Evolutionary conservation across 2,797 vertebrate species (phyloP).

Genomic region (Alcedo quadribrachys): DNA sequence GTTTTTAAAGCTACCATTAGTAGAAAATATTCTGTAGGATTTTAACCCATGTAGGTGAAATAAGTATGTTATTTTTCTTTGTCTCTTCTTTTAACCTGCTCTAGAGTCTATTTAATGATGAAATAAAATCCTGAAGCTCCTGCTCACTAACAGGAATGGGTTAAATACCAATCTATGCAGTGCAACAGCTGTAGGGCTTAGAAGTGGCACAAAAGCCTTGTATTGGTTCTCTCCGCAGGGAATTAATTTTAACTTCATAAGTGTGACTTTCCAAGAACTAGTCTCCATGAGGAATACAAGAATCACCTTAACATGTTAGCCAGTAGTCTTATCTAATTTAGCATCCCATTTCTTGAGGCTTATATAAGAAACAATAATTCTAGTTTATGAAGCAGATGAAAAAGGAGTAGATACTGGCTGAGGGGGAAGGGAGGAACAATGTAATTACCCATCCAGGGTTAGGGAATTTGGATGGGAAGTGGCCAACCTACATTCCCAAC

Average conservation of each 20-base stretch:
- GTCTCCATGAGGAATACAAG: slow-evolving; percentile 13
- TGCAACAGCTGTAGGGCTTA: slow-evolving; percentile 9
- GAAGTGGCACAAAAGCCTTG: neutral
- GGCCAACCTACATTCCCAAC: neutral
- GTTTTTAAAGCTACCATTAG: neutral
- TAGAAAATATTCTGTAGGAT: neutral
- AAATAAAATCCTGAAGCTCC: neutral
- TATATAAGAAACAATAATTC: slow-evolving; percentile 26
- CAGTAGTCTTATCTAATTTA: slow-evolving; percentile 33
- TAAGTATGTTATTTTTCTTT: neutral
- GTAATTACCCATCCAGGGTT: neutral
- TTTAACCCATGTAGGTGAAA: neutral
- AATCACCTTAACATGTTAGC: slow-evolving; percentile 37
- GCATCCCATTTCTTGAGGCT: neutral
- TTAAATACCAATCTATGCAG: neutral
- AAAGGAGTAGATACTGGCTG: neutral
- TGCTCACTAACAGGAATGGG: neutral
- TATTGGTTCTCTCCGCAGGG: neutral
- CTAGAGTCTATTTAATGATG: neutral
- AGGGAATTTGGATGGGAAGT: neutral
- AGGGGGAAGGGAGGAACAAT: neutral
- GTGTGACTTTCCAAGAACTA: neutral
- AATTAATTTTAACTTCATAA: slow-evolving; percentile 17
- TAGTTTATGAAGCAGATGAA: slow-evolving; percentile 11
- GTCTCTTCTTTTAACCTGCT: neutral